phyloP scores from a whole-genome alignment of 2,888 invertebrate species.

The Trypoxylon attenuatum region DNA sequence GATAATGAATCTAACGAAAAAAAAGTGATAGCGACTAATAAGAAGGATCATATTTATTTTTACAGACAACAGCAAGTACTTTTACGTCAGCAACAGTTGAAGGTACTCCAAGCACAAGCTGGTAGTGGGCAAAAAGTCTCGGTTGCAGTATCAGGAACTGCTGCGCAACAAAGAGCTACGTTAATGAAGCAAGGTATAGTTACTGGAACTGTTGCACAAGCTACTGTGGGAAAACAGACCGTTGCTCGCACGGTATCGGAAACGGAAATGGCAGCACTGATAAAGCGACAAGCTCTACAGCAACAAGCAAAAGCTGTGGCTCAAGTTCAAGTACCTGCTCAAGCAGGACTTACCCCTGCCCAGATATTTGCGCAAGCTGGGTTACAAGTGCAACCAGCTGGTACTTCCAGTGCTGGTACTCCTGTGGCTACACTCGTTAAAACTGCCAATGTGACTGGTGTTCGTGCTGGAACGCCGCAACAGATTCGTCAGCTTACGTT shows the following conservation, averaged over 20 bases:
- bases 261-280: constrained; percentile 78
- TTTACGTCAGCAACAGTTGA: constrained; percentile 72
- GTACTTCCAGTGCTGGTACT: constrained; percentile 74
- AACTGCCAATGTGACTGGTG: constrained; percentile 74
- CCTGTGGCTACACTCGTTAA: constrained; percentile 81
- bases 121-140: constrained; percentile 70
- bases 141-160: constrained; percentile 69
- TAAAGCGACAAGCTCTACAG: constrained; percentile 76
- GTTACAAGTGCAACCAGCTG: constrained; percentile 76
- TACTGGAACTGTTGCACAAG: constrained; percentile 47
- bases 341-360: constrained; percentile 72
- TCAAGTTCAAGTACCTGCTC: constrained; percentile 69
- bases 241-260: constrained; percentile 77
- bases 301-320: constrained; percentile 73
- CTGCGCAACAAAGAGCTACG: constrained; percentile 67
- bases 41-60: too few species aligned
- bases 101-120: constrained; percentile 66
- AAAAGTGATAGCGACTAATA: too few species aligned
- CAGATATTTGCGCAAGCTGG: constrained; percentile 79
- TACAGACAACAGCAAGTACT: constrained; percentile 77
- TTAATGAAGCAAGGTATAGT: constrained; percentile 65
- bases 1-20: too few species aligned
- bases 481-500: constrained; percentile 81
- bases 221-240: constrained; percentile 72
- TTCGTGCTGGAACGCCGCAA: constrained; percentile 79